These are phyloP conservation scores for Discoglossus pictus DNA, from an alignment of 2,797 vertebrate genomes.

Conservation along the genomic window DNA sequence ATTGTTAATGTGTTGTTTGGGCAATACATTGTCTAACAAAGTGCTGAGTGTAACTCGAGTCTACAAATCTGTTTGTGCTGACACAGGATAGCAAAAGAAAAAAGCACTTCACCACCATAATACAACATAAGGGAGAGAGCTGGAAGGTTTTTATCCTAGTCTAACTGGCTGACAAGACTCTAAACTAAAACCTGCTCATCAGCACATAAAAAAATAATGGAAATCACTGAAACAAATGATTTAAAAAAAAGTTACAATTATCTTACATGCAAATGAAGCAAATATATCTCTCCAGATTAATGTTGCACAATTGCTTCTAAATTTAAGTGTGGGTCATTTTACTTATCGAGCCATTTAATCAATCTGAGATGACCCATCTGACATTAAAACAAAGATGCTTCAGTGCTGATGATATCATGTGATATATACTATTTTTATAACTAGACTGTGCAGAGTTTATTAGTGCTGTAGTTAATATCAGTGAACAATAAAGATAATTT, in stretches of 20 bases:
- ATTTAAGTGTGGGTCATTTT: no score
- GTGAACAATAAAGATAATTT: no score
- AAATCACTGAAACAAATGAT: constrained; percentile 23
- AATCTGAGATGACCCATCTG: no score
- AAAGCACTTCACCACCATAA: constrained; percentile 32
- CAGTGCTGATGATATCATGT: no score
- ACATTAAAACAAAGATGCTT: no score
- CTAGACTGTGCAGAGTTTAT: no score
- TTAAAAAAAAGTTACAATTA: constrained; percentile 9
- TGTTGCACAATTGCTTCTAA: no score
- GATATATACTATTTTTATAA: no score
- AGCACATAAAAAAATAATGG: constrained; percentile 32
- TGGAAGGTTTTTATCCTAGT: constrained; percentile 37
- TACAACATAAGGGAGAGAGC: constrained; percentile 45
- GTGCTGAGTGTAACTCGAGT: constrained; percentile 41
- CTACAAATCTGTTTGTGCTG: constrained; percentile 40
- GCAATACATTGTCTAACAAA: constrained; percentile 41
- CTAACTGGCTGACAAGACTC: constrained; percentile 46
- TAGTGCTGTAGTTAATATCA: no score
- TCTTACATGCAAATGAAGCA: no score
- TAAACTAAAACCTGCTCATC: constrained; percentile 35
- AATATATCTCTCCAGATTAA: no score
- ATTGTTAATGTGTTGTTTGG: constrained; percentile 5
- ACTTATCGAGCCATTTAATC: no score
- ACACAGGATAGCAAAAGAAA: constrained; percentile 32